These are phyloP conservation scores for Trissolcus brochymenae DNA, from an alignment of 2,888 invertebrate species.

Conservation along the genomic window DNA sequence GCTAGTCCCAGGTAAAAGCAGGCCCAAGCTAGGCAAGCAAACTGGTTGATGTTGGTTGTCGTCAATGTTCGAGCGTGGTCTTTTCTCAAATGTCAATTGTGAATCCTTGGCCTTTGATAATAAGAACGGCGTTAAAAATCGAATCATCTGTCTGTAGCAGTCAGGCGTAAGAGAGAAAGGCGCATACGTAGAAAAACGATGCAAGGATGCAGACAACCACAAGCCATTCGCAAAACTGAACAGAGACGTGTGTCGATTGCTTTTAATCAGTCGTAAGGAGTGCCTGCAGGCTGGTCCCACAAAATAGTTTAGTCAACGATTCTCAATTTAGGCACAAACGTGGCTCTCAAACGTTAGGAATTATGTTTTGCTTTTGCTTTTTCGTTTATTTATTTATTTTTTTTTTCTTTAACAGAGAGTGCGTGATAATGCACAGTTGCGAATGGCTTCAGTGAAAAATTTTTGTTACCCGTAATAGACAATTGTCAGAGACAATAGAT, in stretches of 20 bases:
- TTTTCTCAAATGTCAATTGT: neutral
- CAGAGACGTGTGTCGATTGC: constrained; percentile 25
- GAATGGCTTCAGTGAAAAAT: constrained; percentile 37
- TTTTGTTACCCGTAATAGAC: neutral
- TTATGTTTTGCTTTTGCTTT: constrained; percentile 4
- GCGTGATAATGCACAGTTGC: constrained; percentile 22
- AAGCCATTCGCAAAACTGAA: constrained; percentile 52
- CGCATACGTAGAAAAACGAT: constrained; percentile 4
- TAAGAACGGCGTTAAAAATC: neutral
- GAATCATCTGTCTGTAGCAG: constrained; percentile 35
- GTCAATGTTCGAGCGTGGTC: too few relatives aligned
- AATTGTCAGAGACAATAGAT: constrained; percentile 11
- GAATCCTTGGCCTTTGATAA: constrained; percentile 22
- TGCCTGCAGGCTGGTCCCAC: constrained; percentile 51
- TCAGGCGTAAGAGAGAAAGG: constrained; percentile 13
- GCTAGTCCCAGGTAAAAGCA: constrained; percentile 39
- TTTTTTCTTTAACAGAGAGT: neutral
- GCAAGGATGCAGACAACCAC: constrained; percentile 16
- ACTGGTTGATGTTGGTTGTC: neutral
- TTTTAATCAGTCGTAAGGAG: constrained; percentile 45
- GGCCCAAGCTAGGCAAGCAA: constrained; percentile 46
- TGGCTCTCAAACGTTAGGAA: constrained; percentile 33
- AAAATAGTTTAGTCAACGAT: constrained; percentile 45
- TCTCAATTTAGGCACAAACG: constrained; percentile 45
- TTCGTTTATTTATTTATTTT: too few relatives aligned